These are phyloP conservation scores for Drosophila mercatorum DNA, from an alignment of 2,888 invertebrate genomes.

Conservation along the genomic window DNA sequence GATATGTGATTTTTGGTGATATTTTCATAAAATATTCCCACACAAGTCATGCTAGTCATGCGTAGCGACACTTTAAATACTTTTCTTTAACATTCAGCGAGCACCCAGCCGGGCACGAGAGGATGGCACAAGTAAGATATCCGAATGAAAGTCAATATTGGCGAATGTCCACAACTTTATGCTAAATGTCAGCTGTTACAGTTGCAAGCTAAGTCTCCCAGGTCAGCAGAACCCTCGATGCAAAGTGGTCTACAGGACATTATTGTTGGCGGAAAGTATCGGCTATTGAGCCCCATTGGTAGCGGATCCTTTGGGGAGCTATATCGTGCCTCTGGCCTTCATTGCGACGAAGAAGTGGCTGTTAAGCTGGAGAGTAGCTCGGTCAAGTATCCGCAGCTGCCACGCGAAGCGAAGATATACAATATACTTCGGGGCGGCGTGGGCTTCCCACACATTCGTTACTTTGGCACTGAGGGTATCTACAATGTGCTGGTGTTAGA, in stretches of 20 bases:
- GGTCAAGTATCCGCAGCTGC: constrained; percentile 41
- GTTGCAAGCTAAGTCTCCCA: neutral
- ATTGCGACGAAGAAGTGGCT: constrained; percentile 54
- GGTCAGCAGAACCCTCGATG: constrained; percentile 1
- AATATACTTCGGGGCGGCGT: constrained; percentile 43
- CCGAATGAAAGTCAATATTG: constrained; percentile 6
- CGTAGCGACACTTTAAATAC: constrained; percentile 40
- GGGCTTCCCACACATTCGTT: constrained; percentile 55
- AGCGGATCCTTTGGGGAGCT: constrained; percentile 65
- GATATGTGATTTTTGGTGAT: neutral
- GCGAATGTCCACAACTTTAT: neutral
- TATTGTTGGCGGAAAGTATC: constrained; percentile 60
- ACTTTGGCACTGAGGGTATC: constrained; percentile 57
- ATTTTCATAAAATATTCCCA: constrained; percentile 17
- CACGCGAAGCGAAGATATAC: constrained; percentile 63
- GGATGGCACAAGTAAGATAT: constrained; percentile 31
- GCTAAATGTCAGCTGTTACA: constrained; percentile 1
- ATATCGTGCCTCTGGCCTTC: constrained; percentile 44
- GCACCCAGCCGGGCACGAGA: constrained; percentile 9
- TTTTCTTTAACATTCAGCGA: constrained; percentile 25
- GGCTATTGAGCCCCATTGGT: constrained; percentile 50
- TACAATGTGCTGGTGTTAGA: constrained; percentile 67
- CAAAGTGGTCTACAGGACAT: constrained; percentile 14
- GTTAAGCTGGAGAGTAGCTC: constrained; percentile 50
- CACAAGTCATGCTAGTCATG: constrained; percentile 41